phyloP scores from a whole-genome alignment of 1,140 invertebrate genomes.

The Polypedilum vanderplanki region DNA sequence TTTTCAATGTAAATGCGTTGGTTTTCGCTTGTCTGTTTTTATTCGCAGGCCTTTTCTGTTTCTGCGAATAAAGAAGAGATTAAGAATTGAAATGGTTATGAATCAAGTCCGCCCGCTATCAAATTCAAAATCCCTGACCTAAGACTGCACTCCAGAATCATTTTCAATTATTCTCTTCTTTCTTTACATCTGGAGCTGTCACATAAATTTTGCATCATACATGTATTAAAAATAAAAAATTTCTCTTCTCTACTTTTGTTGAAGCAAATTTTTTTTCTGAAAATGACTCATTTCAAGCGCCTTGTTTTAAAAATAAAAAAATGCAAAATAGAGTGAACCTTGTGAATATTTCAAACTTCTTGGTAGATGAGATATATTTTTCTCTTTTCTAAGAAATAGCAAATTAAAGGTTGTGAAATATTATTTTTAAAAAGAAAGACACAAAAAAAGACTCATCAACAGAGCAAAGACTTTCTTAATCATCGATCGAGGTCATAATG shows the following conservation, averaged over 20 bases:
- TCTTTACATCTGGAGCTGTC: not conserved
- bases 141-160: not conserved
- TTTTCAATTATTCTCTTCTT: not conserved
- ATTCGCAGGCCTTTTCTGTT: no score
- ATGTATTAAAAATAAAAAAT: not conserved
- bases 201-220: not conserved
- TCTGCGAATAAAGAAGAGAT: not conserved
- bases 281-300: no score
- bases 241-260: no score
- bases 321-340: no score
- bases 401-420: no score
- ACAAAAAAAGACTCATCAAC: no score
- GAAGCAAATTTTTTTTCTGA: no score
- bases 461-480: not conserved
- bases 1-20: not conserved
- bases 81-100: not conserved
- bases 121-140: not conserved
- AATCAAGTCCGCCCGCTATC: not conserved
- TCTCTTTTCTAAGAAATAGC: no score
- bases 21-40: not conserved
- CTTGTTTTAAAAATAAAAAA: no score
- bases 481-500: not conserved
- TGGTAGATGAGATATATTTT: no score
- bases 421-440: no score
- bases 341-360: no score